Conservation (phyloP, 2,797 vertebrate species). For the Oreochromis grahami region DNA sequence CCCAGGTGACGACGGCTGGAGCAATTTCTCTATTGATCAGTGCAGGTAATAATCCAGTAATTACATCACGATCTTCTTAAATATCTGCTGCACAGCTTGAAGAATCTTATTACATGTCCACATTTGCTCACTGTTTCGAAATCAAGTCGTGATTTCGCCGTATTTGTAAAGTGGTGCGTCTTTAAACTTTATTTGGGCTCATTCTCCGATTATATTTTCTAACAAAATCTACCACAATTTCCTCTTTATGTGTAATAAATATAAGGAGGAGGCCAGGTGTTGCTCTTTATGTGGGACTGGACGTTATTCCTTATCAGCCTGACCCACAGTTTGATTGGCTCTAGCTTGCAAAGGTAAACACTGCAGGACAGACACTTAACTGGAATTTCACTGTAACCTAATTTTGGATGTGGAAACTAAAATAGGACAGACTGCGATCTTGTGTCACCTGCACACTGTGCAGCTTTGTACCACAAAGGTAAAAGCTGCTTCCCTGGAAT, state of each 20-base stretch:
- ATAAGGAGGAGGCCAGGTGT: background rate
- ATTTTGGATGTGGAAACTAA: background rate
- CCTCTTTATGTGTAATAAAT: background rate
- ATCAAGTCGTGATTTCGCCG: rapidly evolving
- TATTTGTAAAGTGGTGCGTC: background rate
- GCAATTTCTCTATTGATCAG: constrained; percentile 18
- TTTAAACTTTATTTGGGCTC: background rate
- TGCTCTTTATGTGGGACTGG: background rate
- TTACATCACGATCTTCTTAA: rapidly evolving
- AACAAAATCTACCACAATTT: background rate
- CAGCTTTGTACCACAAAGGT: background rate
- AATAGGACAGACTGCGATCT: background rate
- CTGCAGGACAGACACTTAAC: background rate
- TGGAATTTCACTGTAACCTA: background rate
- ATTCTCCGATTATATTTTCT: background rate
- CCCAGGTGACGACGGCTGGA: background rate
- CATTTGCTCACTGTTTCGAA: rapidly evolving
- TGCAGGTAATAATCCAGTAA: constrained; percentile 55
- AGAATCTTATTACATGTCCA: background rate
- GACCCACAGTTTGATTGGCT: background rate
- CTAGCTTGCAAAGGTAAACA: background rate
- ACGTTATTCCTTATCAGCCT: background rate
- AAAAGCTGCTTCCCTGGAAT: background rate
- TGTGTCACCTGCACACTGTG: background rate
- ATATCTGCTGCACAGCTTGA: background rate